These are phyloP conservation scores for Hypena proboscidalis DNA, from an alignment of 2,888 invertebrate genomes.

Conservation along the genomic window DNA sequence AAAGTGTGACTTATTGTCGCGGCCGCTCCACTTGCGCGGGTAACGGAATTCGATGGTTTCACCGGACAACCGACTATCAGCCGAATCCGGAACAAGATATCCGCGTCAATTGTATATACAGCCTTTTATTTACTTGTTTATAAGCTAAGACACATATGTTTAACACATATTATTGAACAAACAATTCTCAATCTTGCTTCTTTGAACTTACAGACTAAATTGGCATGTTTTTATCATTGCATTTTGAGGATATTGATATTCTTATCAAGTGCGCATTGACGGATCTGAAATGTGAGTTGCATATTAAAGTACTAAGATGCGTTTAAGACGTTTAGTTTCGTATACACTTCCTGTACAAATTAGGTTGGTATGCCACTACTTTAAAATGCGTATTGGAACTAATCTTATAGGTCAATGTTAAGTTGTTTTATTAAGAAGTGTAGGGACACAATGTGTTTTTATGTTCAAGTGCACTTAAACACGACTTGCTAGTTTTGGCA, in stretches of 20 bases:
- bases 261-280: conserved; percentile 25
- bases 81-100: conserved; percentile 52
- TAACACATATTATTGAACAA: conserved; percentile 21
- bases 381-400: conserved; percentile 1
- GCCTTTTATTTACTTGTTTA: conserved; percentile 38
- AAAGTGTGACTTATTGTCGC: conserved; percentile 41
- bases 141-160: conserved; percentile 31
- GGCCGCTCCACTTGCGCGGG: conserved; percentile 44
- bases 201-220: conserved; percentile 11
- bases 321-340: conserved; percentile 22
- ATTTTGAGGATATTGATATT: conserved; percentile 30
- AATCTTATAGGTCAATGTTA: not conserved
- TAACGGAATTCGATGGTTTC: conserved; percentile 64
- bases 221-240: conserved; percentile 13
- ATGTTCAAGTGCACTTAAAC: no score
- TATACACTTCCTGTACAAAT: conserved; percentile 22
- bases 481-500: no score
- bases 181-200: conserved; percentile 12
- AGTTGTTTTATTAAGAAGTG: not conserved
- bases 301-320: conserved; percentile 19
- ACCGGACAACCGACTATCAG: conserved; percentile 42
- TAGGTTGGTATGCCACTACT: conserved; percentile 30
- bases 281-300: conserved; percentile 20
- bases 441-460: no score
- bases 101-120: conserved; percentile 47